These are phyloP conservation scores for Pitta sordida DNA, from an alignment of 2,113 vertebrate genomes.

Conservation along the genomic window DNA sequence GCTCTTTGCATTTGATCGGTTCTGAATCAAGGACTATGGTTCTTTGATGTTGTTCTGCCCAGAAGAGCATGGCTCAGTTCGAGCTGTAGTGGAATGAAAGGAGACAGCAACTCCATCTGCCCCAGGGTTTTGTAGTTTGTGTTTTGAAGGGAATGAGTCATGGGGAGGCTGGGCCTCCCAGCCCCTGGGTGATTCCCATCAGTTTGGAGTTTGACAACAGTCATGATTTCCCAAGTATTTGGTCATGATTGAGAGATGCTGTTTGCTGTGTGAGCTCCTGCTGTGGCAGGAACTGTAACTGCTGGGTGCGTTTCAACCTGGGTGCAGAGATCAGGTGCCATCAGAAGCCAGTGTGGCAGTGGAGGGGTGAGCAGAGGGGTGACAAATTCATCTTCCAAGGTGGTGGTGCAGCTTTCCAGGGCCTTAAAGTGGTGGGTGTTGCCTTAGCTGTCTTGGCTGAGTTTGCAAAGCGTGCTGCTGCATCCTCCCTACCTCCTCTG, in stretches of 20 bases:
- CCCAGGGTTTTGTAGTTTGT: not conserved
- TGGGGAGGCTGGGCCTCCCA: not conserved
- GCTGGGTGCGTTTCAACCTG: not conserved
- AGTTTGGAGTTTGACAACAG: not conserved
- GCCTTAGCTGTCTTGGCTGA: not conserved
- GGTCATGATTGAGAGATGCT: not conserved
- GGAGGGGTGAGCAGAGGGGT: rapidly evolving
- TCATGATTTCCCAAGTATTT: not conserved
- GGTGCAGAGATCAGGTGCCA: rapidly evolving
- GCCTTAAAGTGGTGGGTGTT: not conserved
- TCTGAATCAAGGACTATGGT: not conserved
- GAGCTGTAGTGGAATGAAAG: not conserved
- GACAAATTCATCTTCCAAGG: not conserved
- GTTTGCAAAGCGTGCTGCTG: not conserved
- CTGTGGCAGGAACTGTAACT: not conserved
- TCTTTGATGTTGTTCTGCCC: not conserved
- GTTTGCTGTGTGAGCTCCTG: not conserved
- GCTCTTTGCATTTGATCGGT: not conserved
- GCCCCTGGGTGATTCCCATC: not conserved
- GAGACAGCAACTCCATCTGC: not conserved
- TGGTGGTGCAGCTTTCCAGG: not conserved
- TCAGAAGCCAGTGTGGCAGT: rapidly evolving
- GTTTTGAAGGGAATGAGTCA: not conserved
- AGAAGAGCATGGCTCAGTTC: not conserved
- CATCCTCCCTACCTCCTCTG: not conserved